Evolutionary conservation across 2,888 invertebrate genomes (phyloP).

Genomic region (Catotricha subobsoleta): DNA sequence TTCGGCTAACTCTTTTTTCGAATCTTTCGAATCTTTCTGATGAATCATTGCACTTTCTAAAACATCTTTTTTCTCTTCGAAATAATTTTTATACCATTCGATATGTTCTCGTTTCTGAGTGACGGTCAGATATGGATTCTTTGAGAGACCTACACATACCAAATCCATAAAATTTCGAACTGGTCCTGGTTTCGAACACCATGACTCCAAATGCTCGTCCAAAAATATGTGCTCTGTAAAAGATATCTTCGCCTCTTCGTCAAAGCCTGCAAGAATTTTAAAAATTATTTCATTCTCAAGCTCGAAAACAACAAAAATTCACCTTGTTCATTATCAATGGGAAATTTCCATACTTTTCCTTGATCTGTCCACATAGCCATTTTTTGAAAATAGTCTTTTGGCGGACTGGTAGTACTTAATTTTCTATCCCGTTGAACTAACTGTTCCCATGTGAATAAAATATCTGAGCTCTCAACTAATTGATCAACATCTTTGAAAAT

Average conservation of each 20-base stretch:
- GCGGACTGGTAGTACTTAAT: constrained; percentile 48
- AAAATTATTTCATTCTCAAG: background rate
- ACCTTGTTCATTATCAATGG: constrained; percentile 95
- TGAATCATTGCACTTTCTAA: constrained; percentile 37
- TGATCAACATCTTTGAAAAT: too few species aligned
- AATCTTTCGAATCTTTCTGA: too few species aligned
- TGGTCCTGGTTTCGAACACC: constrained; percentile 84
- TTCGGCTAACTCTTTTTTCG: too few species aligned
- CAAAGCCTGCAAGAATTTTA: constrained; percentile 33
- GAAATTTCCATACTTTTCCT: constrained; percentile 92
- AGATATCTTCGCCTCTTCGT: constrained; percentile 46
- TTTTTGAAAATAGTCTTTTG: constrained; percentile 80
- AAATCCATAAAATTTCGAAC: constrained; percentile 95
- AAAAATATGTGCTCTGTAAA: constrained; percentile 93
- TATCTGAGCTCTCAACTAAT: too few species aligned
- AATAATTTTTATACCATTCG: constrained; percentile 81
- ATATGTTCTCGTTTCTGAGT: constrained; percentile 78
- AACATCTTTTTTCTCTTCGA: constrained; percentile 57
- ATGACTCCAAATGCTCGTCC: constrained; percentile 63
- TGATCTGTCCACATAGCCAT: constrained; percentile 86
- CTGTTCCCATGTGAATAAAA: constrained; percentile 47
- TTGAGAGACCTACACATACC: constrained; percentile 80
- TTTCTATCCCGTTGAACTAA: constrained; percentile 48
- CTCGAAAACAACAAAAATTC: background rate
- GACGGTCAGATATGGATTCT: constrained; percentile 80